These are phyloP conservation scores for Selenia dentaria DNA, from an alignment of 2,888 invertebrate species.

Conservation along the genomic window DNA sequence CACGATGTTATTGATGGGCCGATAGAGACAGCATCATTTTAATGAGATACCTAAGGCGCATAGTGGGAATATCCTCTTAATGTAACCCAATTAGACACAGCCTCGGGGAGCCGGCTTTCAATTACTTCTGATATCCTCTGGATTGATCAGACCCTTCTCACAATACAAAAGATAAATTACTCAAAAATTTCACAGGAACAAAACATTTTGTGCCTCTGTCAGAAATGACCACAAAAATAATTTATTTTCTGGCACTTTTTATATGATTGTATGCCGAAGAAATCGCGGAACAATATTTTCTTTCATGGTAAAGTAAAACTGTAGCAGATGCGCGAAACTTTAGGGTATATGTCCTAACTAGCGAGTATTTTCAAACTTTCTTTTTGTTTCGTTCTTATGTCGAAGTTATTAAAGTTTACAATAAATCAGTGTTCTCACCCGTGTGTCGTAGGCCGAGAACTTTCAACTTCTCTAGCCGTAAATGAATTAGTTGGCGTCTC, in stretches of 20 bases:
- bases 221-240: neutral
- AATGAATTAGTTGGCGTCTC: too few species aligned
- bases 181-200: neutral
- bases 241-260: too few species aligned
- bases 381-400: slow-evolving; percentile 8
- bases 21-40: too few species aligned
- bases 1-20: too few species aligned
- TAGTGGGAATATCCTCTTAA: neutral
- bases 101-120: neutral
- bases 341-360: slow-evolving; percentile 15
- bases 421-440: neutral
- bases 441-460: too few species aligned
- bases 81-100: slow-evolving; percentile 5
- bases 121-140: neutral
- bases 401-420: slow-evolving; percentile 14
- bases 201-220: neutral
- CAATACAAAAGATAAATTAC: slow-evolving; percentile 2
- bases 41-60: too few species aligned
- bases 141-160: neutral
- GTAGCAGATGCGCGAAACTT: slow-evolving; percentile 29
- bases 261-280: too few species aligned
- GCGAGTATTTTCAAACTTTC: slow-evolving; percentile 5
- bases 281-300: too few species aligned
- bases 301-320: neutral
- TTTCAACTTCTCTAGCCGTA: too few species aligned